Base-by-base conservation (phyloP, 2,797 vertebrate genomes). In the Erethizon dorsatum region DNA sequence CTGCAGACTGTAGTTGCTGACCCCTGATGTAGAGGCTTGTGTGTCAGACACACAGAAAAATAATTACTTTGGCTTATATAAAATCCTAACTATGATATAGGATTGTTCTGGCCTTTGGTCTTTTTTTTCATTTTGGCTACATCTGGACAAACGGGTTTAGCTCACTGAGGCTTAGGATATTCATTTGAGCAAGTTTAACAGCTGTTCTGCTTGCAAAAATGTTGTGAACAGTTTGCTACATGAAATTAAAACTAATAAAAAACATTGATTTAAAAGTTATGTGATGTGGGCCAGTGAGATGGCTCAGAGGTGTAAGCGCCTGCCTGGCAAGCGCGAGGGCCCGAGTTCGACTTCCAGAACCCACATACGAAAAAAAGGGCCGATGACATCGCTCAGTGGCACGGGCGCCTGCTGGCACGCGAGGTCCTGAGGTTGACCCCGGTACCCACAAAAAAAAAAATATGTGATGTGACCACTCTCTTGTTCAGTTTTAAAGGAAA, bases 241-340 rank as follows among this genome's bases (percentile, higher is more conserved):
- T 86, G 52, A 91, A 95, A 92, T 56, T 96, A 87, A 95, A 94
- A 67, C 73, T 85, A 96, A 92, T 82, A 83, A 92, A 97, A 97
- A 79, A 24, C n/a, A 83, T 63, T 59, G 54, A 90, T 93, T 96
- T 65, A 11, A 80, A 97, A 88, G 37, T 54, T 45, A 37, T 83
- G 77, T 78, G 50, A 88, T 92, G 7, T 57, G 56, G 56, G n/a
- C n/a, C n/a, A n/a, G n/a, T n/a, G n/a, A n/a, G n/a, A n/a, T n/a
- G n/a, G n/a, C n/a, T n/a, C n/a, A n/a, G n/a, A n/a, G n/a, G n/a
- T n/a, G n/a, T n/a, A n/a, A n/a, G n/a, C n/a, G n/a, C n/a, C n/a
- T n/a, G n/a, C n/a, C n/a, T n/a, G n/a, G n/a, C n/a, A n/a, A n/a
- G n/a, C n/a, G n/a, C n/a, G n/a, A n/a, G n/a, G n/a, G n/a, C n/a